Conservation (phyloP, 2,888 invertebrate species). For the Cheilosia scutellata region DNA sequence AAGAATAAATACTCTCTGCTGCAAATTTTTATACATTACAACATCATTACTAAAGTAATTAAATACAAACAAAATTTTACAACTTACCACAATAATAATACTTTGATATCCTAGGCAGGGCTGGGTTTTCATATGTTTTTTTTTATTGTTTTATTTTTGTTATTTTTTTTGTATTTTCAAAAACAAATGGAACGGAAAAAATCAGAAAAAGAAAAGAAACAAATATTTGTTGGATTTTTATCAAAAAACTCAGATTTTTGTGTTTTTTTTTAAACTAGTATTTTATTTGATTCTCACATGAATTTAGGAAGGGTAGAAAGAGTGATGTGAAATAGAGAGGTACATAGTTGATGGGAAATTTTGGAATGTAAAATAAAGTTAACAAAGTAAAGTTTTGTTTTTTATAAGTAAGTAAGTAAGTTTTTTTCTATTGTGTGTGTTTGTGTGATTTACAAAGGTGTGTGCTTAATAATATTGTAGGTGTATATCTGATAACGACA, state of each 20-base stretch:
- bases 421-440: constrained; percentile 25
- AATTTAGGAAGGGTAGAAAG: constrained; percentile 43
- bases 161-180: constrained; percentile 57
- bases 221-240: constrained; percentile 74
- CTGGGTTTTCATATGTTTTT: constrained; percentile 80
- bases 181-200: constrained; percentile 76
- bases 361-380: constrained; percentile 21
- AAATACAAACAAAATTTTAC: constrained; percentile 49
- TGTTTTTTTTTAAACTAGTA: constrained; percentile 56
- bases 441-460: constrained; percentile 34
- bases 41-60: constrained; percentile 46
- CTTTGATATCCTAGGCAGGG: constrained; percentile 87
- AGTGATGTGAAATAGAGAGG: constrained; percentile 41
- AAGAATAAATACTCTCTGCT: constrained; percentile 46
- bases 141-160: constrained; percentile 40
- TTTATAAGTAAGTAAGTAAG: neutral
- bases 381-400: constrained; percentile 19
- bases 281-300: constrained; percentile 63
- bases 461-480: constrained; percentile 39
- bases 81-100: constrained; percentile 88
- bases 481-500: constrained; percentile 48
- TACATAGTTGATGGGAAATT: constrained; percentile 35
- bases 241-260: constrained; percentile 65
- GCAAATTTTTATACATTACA: constrained; percentile 44
- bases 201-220: constrained; percentile 78